Evolutionary conservation across 64 coral and sea anemone genomes (phyloP), one percentile per base, ranked within the genome.

Genomic region (Actinia equina): DNA sequence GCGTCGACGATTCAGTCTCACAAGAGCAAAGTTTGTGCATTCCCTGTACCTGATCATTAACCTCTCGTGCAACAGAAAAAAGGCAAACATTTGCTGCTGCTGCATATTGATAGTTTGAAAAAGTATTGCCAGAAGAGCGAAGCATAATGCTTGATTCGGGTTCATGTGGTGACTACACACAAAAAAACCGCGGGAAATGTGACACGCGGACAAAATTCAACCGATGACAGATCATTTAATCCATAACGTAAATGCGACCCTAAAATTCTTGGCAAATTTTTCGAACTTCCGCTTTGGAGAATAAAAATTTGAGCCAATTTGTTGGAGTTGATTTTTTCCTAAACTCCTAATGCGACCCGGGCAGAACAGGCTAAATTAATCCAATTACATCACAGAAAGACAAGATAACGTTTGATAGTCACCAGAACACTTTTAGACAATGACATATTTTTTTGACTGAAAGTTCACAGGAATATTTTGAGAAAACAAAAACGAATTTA

Each of bases 51-150:
- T 64, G 60, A 12, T 85, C 83, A 85, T 85, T 51, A 51, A 7
- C 58, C 83, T 85, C 58, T 63, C 46, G 52, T 85, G 43, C 55
- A 85, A 64, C 30, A 63, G 62, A 63, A 85, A 85, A 59, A 56
- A 85, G 42, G n/a, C 83, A 85, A 85, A 85, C 83, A 85, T 85
- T 85, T 85, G 83, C 53, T 84, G 82, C 79, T 84, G 82, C 53
- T 84, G 57, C 20, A 84, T 84, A 60, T 84, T 60, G 2, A 84
- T 84, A 60, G 3, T 84, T 52, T 55, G 44, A n/a, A 79, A 79
- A 49, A 79, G 77, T 51, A 44, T 79, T 51, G 19, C 41, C 14
- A 26, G 41, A 5, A 79, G 15, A 79, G 77, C 23, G 41, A 79
- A 79, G 44, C 41, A 79, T 43, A 79, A 45, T 25, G 41, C 77